Evolutionary conservation across 2,797 vertebrate genomes (phyloP).

Genomic region (Octomys mimax): DNA sequence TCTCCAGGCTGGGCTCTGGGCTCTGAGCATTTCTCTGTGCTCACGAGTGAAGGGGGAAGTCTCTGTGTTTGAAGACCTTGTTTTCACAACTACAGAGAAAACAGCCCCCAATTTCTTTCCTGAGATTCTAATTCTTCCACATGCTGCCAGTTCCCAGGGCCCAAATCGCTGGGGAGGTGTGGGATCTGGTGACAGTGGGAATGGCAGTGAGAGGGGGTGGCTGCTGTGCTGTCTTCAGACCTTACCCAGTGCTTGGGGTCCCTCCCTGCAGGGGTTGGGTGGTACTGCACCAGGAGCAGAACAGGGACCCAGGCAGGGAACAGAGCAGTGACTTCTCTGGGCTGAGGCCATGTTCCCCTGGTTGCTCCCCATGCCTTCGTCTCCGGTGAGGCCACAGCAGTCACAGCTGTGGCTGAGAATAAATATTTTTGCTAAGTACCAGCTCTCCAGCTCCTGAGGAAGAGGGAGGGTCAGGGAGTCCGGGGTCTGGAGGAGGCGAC

Average conservation of each 20-base stretch:
- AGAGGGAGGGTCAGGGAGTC: conserved; percentile 83
- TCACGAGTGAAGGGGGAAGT: conserved; percentile 69
- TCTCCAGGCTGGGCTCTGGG: conserved; percentile 66
- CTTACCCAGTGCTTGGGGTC: conserved; percentile 67
- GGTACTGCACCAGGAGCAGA: conserved; percentile 57
- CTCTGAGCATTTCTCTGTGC: conserved; percentile 78
- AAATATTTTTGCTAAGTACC: conserved; percentile 93
- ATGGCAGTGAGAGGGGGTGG: conserved; percentile 65
- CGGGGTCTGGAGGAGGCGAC: conserved; percentile 85
- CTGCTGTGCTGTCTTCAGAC: conserved; percentile 79
- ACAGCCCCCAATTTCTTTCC: conserved; percentile 83
- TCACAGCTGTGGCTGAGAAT: conserved; percentile 86
- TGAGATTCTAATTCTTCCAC: conserved; percentile 84
- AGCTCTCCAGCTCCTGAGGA: conserved; percentile 91
- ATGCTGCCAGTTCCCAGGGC: conserved; percentile 74
- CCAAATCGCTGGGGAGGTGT: conserved; percentile 67
- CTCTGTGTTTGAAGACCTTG: conserved; percentile 74
- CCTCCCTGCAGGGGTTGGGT: conserved; percentile 76
- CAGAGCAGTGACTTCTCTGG: conserved; percentile 79
- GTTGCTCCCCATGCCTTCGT: conserved; percentile 72
- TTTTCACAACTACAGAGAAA: conserved; percentile 76
- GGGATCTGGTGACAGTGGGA: conserved; percentile 63
- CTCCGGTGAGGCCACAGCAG: conserved; percentile 81
- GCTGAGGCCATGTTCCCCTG: conserved; percentile 69
- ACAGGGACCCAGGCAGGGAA: conserved; percentile 39